Conservation (phyloP, 2,113 vertebrate species). For the Melanocharis versteri region DNA sequence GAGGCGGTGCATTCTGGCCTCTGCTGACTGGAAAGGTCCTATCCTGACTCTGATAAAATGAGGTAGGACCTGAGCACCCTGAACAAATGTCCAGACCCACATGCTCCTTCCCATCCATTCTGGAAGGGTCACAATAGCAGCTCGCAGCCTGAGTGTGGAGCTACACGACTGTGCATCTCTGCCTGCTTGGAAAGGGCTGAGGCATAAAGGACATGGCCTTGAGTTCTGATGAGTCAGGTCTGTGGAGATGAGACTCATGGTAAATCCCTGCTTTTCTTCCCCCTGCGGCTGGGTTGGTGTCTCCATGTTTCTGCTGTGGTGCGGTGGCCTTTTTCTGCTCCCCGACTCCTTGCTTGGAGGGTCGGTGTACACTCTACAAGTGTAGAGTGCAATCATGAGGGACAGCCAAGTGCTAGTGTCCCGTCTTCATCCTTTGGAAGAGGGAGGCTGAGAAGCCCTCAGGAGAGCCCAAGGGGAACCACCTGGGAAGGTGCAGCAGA, state of each 20-base stretch:
- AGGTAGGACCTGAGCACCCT: neutral
- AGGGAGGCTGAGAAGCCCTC: neutral
- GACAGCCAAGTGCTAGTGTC: neutral
- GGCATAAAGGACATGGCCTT: accelerated
- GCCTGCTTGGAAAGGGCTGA: neutral
- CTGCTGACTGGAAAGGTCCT: neutral
- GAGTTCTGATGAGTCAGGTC: neutral
- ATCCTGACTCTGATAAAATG: neutral
- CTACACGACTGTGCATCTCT: neutral
- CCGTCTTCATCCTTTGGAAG: neutral
- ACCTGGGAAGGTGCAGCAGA: neutral
- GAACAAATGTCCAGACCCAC: neutral
- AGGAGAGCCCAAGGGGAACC: neutral
- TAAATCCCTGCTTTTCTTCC: neutral
- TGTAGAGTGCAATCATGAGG: neutral
- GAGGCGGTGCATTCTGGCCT: neutral
- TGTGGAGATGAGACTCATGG: neutral
- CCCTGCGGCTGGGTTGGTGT: neutral
- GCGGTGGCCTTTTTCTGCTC: neutral
- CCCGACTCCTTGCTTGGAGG: neutral
- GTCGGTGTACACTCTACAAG: neutral
- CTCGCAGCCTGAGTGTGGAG: neutral
- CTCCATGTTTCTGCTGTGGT: neutral
- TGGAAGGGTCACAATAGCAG: neutral
- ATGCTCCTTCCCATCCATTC: neutral